Base-by-base conservation (phyloP, 2,113 vertebrate genomes). In the Sinocyclocheilus rhinocerous region DNA sequence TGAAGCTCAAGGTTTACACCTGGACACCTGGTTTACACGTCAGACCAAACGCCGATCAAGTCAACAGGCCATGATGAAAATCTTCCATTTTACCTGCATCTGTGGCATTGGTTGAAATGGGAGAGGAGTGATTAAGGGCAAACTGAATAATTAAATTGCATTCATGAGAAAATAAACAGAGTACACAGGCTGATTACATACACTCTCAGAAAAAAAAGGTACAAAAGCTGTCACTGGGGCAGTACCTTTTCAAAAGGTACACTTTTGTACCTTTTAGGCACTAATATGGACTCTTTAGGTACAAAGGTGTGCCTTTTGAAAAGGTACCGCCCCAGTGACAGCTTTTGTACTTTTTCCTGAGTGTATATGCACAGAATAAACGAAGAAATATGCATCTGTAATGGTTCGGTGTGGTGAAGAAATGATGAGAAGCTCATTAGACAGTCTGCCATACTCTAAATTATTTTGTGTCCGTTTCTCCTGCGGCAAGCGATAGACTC, bases 391-490 rank as follows among this genome's bases (percentile, higher is more conserved):
- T 83, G 86, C 86, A 89, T 87, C 63, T 76, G 45, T 76, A 89
- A 83, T 81, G 76, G 81, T 69, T 80, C 22, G 42, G 33, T 77
- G 70, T 50, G 59, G 73, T 61, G 73, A 8, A 65, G 77, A 52
- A 69, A 50, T 29, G 16, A 48, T 67, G 36, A 55, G 63, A 50
- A 83, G 90, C 93, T 95, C 88, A 18, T 95, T 94, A 90, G 87
- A 59, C 24, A 29, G 61, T 45, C 50, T 85, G 92, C 83, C 91
- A 86, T 57, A 76, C 88, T 92, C 90, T 90, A 84, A 90, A 90
- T 87, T 88, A 63, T 39, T 75, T 83, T 73, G 79, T 87, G 85
- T 87, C 79, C 81, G 79, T 90, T 89, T 86, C 75, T 85, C 67
- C 72, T 70, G 85, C 81, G 87, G 87, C 24, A 88, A 16, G 87